Base-by-base conservation (phyloP, 2,888 invertebrate species). In the Mythimna loreyi region DNA sequence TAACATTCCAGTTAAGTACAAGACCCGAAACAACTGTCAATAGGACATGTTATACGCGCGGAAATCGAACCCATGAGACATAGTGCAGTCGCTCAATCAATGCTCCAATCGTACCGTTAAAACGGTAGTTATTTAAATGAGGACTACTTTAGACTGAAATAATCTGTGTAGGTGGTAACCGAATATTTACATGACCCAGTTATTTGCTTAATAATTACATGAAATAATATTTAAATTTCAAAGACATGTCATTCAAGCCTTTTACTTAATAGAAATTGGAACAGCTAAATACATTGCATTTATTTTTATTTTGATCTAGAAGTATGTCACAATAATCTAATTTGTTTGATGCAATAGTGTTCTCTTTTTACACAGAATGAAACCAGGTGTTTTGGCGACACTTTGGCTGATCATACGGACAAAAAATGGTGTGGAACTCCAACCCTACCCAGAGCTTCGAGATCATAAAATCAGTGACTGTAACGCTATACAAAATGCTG, bases 321-420 rank as follows among this genome's bases (percentile, higher is more conserved):
- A 47, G 11, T n/a, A 23, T 56, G 21, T 25, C 23, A 36, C 36
- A 36, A 56, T 36, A 36, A 45, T 30, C 49, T 49, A 49, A 59
- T 4, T 50, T 16, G 0, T 25, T 43, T 45, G 1, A 50, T 56
- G 23, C 36, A 60, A 59, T 23, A 25, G 16, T 25, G 28, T 60
- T 75, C 16, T 58, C 16, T 19, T 60, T 23, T 28, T 25, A 71
- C 67, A 28, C 78, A 94, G 94, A 81, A 96, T 96, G 88, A 97
- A 97, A 75, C 93, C 95, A 13, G 97, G 97, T 3, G 96, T 97
- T 0, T 96, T 97, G 0, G 97, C 97, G 19, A 97, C 97, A 0
- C 90, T 98, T 25, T 97, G 97, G 66, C 63, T 86, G 50, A 73
- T 93, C 25, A 80, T 91, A 30, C 86, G 81, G 3, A 89, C 85